phyloP scores from a whole-genome alignment of 2,113 vertebrate species.

The Entomyzon cyanotis region DNA sequence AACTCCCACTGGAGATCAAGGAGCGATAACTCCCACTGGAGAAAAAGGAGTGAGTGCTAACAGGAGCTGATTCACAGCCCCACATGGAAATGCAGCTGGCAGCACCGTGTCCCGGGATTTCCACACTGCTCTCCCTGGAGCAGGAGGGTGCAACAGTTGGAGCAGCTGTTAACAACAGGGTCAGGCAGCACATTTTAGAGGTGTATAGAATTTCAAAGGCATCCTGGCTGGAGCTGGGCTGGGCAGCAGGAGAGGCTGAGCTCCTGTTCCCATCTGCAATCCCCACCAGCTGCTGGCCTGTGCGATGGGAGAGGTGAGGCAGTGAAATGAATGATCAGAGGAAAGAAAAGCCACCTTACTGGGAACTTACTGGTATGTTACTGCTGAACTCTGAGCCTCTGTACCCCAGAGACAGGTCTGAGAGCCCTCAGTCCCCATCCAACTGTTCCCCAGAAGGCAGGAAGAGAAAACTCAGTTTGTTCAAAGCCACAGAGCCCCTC shows the following conservation, averaged over 20 bases:
- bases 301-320: fast-evolving
- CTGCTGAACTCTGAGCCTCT: not conserved
- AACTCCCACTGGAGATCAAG: not conserved
- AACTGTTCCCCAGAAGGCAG: not conserved
- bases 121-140: not conserved
- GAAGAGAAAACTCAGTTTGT: not conserved
- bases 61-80: not conserved
- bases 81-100: not conserved
- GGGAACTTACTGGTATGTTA: not conserved
- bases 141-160: fast-evolving
- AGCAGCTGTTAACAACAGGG: not conserved
- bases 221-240: not conserved
- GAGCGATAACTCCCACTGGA: not conserved
- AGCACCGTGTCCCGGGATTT: not conserved
- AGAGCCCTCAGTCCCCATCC: not conserved
- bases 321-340: not conserved
- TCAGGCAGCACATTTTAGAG: not conserved
- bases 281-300: not conserved
- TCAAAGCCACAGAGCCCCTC: not conserved
- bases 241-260: not conserved
- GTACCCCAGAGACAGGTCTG: not conserved
- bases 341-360: not conserved
- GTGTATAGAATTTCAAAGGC: not conserved
- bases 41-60: not conserved
- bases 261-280: not conserved